Base-by-base conservation (phyloP, 2,113 vertebrate species). In the Strigops habroptila region DNA sequence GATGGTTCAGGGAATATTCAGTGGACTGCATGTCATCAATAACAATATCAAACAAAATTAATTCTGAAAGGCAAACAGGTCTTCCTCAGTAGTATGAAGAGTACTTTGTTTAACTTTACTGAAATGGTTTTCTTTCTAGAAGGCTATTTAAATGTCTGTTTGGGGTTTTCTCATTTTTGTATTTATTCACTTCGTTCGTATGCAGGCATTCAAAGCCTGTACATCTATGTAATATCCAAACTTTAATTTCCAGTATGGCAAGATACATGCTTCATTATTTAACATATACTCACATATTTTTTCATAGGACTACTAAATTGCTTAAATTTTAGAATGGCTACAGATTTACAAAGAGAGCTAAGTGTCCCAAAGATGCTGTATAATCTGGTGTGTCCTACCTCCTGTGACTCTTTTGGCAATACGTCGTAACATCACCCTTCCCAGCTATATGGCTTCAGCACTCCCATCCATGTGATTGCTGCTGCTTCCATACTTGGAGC, bases 81-180 rank as follows among this genome's bases (percentile, higher is more conserved):
- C 91, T 95, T 95, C 57, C 37, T 62, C 78, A 80, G 87, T 70
- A 81, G 52, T 46, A 49, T 37, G 75, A 86, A 73, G 49, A 88
- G 94, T 65, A 88, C 77, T 86, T 92, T 57, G 90, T 92, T 91
- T 91, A 93, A 96, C 93, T 93, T 74, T 39, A 59, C 52, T 73
- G 64, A 78, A 94, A 76, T 13, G 4, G 0, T 35, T 85, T 27
- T 83, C 64, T 88, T 93, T 84, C 60, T 64, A 88, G 75, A 86
- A 88, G 33, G 39, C 18, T 78, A 33, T 37, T 89, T 48, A 69
- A 44, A 51, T 12, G 3, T 80, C 68, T 48, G 14, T 44, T 67
- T 22, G 31, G 18, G 1, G 0, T 3, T 37, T 65, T 84, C 33
- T 16, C 23, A 1, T 53, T 70, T 93, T 22, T 71, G 33, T 35